phyloP scores from a whole-genome alignment of 1,140 invertebrate species.

The Pantala flavescens region DNA sequence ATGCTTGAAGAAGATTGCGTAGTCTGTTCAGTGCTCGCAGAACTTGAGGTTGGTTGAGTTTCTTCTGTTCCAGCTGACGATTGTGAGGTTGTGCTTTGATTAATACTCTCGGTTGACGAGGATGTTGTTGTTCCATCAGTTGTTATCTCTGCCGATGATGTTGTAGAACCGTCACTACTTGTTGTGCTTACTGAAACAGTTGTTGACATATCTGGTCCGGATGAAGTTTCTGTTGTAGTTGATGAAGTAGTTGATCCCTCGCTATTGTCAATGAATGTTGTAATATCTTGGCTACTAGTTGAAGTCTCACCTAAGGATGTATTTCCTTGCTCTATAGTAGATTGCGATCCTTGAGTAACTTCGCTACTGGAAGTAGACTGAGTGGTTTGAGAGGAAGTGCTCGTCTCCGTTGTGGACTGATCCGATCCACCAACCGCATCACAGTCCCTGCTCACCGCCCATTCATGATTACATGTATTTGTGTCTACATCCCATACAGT shows the following conservation, averaged over 20 bases:
- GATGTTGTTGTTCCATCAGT: conserved; percentile 19
- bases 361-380: conserved; percentile 25
- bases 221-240: background rate
- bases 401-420: conserved; percentile 23
- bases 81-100: no score
- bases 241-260: conserved; percentile 21
- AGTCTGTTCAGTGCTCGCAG: background rate
- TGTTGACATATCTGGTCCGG: background rate
- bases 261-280: conserved; percentile 16
- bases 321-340: conserved; percentile 23
- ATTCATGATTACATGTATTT: conserved; percentile 51
- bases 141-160: conserved; percentile 11
- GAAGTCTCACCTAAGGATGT: background rate
- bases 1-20: background rate
- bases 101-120: background rate
- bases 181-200: background rate
- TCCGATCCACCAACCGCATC: background rate
- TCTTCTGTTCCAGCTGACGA: background rate
- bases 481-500: conserved; percentile 61
- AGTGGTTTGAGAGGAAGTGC: conserved; percentile 22
- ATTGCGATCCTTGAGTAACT: conserved; percentile 21
- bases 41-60: background rate
- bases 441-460: conserved; percentile 35
- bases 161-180: background rate
- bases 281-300: conserved; percentile 25